Evolutionary conservation across 2,113 vertebrate species (phyloP), one percentile per base, ranked within the genome.

Genomic region (Entelurus aequoreus): DNA sequence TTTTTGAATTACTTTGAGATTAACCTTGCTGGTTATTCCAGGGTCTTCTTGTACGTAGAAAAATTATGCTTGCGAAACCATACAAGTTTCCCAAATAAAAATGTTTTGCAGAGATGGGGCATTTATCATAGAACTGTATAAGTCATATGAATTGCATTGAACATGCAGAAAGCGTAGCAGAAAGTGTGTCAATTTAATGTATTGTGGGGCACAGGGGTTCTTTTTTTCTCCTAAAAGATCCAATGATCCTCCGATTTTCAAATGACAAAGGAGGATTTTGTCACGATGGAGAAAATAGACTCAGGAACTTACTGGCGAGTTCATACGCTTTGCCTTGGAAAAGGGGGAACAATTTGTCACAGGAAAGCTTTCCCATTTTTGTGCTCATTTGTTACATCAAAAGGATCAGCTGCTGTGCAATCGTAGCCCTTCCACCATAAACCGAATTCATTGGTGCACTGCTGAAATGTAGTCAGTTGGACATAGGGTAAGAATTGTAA

Each of bases 111-210:
- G 65, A 71, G 67, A 88, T 79, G 71, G 86, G 74, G 50, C 60
- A 80, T 86, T 87, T 71, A 87, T 89, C 85, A 83, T 52, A 69
- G 82, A 88, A 83, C 80, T 74, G 65, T 79, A 69, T 66, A 83
- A 78, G 65, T 80, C 73, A 60, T 65, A 82, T 81, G 67, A 86
- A 86, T 87, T 75, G 66, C 46, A 74, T 52, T 53, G 68, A 57
- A 68, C 77, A 57, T 62, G 63, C 67, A 66, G 69, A 72, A 75
- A 58, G 58, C 49, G 48, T 42, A 53, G 54, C 74, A 66, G 63
- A 84, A 82, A 81, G 81, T 84, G 82, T 86, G 90, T 84, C 54
- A 60, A 54, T 71, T 63, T 63, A 81, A 76, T 72, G 54, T 62
- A 83, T 79, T 60, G 61, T 57, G 55, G 59, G 53, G 60, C 19